Evolutionary conservation across 2,113 vertebrate species (phyloP), one percentile per base, ranked within the genome.

Genomic region (Heteronetta atricapilla): DNA sequence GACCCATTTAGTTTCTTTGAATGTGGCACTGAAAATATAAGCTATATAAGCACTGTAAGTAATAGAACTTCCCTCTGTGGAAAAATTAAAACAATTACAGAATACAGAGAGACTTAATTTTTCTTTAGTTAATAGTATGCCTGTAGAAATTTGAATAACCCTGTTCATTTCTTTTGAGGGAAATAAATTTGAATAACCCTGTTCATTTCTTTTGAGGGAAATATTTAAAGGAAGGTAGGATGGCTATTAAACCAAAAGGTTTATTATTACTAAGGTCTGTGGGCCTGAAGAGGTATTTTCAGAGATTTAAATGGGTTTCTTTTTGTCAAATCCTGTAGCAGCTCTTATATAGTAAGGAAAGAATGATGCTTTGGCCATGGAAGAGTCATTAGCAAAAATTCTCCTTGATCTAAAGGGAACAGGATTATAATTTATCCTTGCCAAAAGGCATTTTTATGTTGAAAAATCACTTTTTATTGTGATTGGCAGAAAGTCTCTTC

Each of bases 341-440:
- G 36, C 40, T 86, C 55, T 91, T 74, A 31, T 70, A 29, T 1
- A 75, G 28, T 38, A 86, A 78, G 44, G 28, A 78, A 19, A 58
- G 63, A 66, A 58, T 73, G 67, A 77, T 70, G 10, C 62, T 59
- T 92, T 50, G 55, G 34, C 55, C 33, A 11, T 33, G 53, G 16
- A 82, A 66, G 44, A 93, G 31, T 66, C 59, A 77, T 91, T 92
- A 94, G 63, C n/a, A 89, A 91, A 95, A 95, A 33, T 29, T 64
- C 28, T 50, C 1, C 74, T 82, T 74, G 25, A 46, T 80, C 72
- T 80, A 40, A 77, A 81, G 59, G 79, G 64, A 88, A 26, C 20
- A 88, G 17, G 31, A 74, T 59, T 86, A 59, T 52, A 88, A 80
- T 87, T 94, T 92, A 77, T 85, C 64, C 56, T 94, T 77, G 55